phyloP scores from a whole-genome alignment of 2,113 vertebrate species.

The Aspidoscelis tigris region DNA sequence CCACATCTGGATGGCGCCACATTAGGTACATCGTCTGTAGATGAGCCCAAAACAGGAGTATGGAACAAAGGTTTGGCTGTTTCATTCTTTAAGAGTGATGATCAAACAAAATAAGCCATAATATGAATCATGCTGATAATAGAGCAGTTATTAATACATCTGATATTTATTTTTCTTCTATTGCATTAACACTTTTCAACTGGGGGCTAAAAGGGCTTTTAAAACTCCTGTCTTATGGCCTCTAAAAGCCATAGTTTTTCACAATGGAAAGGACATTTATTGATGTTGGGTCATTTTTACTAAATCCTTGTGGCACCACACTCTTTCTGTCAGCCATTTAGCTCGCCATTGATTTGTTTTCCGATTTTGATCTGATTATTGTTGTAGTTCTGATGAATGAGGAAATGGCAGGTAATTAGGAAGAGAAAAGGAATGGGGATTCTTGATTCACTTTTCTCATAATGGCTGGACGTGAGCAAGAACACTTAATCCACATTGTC shows the following conservation, averaged over 20 bases:
- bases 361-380: not conserved
- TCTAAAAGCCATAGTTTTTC: not conserved
- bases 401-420: not conserved
- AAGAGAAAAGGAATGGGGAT: not conserved
- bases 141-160: not conserved
- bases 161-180: not conserved
- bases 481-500: not conserved
- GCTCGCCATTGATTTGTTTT: not conserved
- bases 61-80: not conserved
- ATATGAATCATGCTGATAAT: not conserved
- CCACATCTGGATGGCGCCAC: not conserved
- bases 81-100: not conserved
- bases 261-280: not conserved
- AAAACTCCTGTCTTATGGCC: not conserved
- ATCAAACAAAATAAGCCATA: not conserved
- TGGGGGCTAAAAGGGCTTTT: not conserved
- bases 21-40: not conserved
- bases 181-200: not conserved
- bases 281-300: too few species aligned
- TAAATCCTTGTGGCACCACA: too few species aligned
- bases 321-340: too few species aligned
- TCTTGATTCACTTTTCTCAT: not conserved
- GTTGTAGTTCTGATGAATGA: not conserved
- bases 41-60: not conserved
- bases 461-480: not conserved